phyloP scores from a whole-genome alignment of 37 sponge, comb jelly and placozoan species.

The Ephydatia muelleri region DNA sequence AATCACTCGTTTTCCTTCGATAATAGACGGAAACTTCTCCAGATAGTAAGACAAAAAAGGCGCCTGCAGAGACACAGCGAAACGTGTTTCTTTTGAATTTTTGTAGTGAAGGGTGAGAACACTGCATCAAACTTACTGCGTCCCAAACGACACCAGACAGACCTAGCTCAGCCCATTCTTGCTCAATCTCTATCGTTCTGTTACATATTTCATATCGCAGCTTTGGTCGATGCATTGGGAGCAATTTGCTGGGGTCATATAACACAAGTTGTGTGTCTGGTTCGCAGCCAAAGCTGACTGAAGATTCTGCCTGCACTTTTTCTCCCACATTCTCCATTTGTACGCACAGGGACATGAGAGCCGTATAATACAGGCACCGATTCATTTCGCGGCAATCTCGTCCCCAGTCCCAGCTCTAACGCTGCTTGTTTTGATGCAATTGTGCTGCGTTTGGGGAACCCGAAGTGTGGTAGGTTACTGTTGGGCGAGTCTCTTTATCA shows the following conservation, averaged over 20 bases:
- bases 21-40: not conserved
- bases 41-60: slow-evolving; percentile 46
- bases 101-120: not conserved
- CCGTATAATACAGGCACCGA: not conserved
- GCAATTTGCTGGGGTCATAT: not conserved
- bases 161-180: slow-evolving; percentile 61
- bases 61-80: slow-evolving; percentile 20
- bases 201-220: not conserved
- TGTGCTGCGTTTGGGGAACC: not conserved
- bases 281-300: not conserved
- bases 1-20: slow-evolving; percentile 45
- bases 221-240: not conserved
- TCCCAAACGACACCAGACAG: slow-evolving; percentile 76
- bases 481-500: slow-evolving; percentile 11
- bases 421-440: not conserved
- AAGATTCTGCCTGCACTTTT: not conserved
- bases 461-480: slow-evolving; percentile 40
- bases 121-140: slow-evolving; percentile 42
- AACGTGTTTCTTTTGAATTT: not conserved
- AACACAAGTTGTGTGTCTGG: not conserved
- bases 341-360: not conserved
- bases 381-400: not conserved
- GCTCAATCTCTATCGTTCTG: slow-evolving; percentile 12
- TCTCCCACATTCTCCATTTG: not conserved
- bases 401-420: not conserved